A percentile compares a stretch with the other conserved stretches of the same genome.
Evolutionary conservation across 2,113 vertebrate genomes (phyloP).

Genomic region (Malurus alboscapulatus): DNA sequence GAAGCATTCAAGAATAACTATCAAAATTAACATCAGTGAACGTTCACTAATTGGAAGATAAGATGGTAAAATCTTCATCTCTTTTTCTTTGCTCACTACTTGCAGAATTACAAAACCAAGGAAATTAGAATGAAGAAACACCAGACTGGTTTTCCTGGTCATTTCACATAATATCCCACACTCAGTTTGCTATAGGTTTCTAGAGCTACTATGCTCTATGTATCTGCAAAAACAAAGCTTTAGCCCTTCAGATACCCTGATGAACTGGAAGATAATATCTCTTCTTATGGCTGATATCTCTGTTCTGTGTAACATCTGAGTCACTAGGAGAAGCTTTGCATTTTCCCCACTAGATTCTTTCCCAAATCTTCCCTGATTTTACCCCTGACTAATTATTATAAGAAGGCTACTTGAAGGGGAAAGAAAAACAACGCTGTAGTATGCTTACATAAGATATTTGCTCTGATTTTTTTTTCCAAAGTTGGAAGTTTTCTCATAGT

Average conservation of each 20-base stretch:
- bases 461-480: not conserved
- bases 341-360: not conserved
- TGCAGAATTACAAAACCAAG: not conserved
- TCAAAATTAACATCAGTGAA: not conserved
- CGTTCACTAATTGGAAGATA: not conserved
- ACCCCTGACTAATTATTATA: not conserved
- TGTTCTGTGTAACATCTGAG: not conserved
- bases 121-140: not conserved
- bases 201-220: not conserved
- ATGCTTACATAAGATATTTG: not conserved
- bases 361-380: not conserved
- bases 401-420: not conserved
- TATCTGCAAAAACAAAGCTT: not conserved
- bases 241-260: not conserved
- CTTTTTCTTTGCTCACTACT: not conserved
- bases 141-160: accelerated
- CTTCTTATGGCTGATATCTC: accelerated
- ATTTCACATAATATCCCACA: not conserved
- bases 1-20: not conserved
- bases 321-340: not conserved
- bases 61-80: not conserved
- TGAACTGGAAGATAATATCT: not conserved
- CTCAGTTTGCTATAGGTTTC: not conserved
- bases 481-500: not conserved
- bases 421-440: not conserved